Conservation (phyloP, 1,140 invertebrate genomes). For the Hirudo medicinalis region DNA sequence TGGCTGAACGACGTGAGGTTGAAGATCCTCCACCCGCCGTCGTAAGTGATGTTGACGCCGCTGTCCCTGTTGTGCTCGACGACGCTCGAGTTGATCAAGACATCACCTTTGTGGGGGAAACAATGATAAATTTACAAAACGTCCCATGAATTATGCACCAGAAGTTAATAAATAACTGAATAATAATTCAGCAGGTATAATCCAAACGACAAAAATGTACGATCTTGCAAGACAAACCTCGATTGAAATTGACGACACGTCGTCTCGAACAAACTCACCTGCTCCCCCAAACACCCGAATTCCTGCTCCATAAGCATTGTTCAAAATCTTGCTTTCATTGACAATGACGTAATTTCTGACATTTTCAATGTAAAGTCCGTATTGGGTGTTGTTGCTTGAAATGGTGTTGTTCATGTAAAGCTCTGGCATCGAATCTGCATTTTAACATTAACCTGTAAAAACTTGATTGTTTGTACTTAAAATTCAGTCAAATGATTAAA, state of each 20-base stretch:
- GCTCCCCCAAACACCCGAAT: slow-evolving; percentile 37
- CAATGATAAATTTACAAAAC: too few relatives aligned
- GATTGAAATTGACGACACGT: neutral
- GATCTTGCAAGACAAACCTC: too few relatives aligned
- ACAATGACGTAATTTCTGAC: slow-evolving; percentile 34
- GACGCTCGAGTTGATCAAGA: slow-evolving; percentile 34
- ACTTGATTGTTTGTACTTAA: too few relatives aligned
- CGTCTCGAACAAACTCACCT: neutral
- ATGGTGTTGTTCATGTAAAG: slow-evolving; percentile 32
- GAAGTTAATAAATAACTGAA: too few relatives aligned
- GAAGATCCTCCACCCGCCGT: slow-evolving; percentile 75
- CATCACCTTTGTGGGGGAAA: slow-evolving; percentile 26
- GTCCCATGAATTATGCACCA: too few relatives aligned
- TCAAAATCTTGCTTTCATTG: slow-evolving; percentile 30
- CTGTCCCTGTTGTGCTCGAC: slow-evolving; percentile 31
- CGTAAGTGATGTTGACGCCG: slow-evolving; percentile 66
- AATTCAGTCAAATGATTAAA: too few relatives aligned
- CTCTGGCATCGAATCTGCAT: slow-evolving; percentile 31
- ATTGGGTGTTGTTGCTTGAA: slow-evolving; percentile 34
- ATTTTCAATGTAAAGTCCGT: slow-evolving; percentile 38
- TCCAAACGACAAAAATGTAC: too few relatives aligned
- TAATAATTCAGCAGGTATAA: too few relatives aligned
- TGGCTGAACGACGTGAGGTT: slow-evolving; percentile 57
- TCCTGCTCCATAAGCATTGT: slow-evolving; percentile 37
- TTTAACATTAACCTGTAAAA: neutral